phyloP scores from a whole-genome alignment of 2,113 vertebrate genomes.

The Alouatta palliata region DNA sequence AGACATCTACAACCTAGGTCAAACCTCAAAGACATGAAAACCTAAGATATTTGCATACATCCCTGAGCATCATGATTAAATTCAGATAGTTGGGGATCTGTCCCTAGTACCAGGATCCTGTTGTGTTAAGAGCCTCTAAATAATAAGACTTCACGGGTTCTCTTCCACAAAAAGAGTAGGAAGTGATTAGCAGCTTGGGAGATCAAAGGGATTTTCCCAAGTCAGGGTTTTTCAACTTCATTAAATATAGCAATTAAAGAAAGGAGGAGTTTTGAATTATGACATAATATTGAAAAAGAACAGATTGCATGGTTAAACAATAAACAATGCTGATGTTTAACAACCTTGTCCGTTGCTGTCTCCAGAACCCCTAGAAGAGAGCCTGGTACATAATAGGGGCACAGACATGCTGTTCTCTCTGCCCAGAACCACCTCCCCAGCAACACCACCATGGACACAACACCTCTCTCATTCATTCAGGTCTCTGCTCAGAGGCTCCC shows the following conservation, averaged over 20 bases:
- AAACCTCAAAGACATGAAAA: conserved; percentile 36
- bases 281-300: conserved; percentile 21
- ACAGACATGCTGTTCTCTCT: conserved; percentile 9
- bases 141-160: background rate
- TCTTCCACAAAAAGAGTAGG: background rate
- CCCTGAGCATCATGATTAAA: background rate
- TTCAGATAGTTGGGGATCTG: background rate
- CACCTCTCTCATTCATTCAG: background rate
- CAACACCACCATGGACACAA: background rate
- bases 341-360: background rate
- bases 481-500: background rate
- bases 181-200: conserved; percentile 1
- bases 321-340: background rate
- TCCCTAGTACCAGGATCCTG: background rate
- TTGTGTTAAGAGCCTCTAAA: background rate
- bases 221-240: conserved; percentile 4
- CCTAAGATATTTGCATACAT: background rate
- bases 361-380: background rate
- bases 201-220: background rate
- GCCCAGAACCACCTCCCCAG: background rate
- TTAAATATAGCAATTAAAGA: conserved; percentile 62
- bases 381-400: background rate
- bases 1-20: background rate
- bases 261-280: background rate
- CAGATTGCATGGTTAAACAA: background rate